phyloP scores from a whole-genome alignment of 2,888 invertebrate genomes.

The Cerceris ruficornis region DNA sequence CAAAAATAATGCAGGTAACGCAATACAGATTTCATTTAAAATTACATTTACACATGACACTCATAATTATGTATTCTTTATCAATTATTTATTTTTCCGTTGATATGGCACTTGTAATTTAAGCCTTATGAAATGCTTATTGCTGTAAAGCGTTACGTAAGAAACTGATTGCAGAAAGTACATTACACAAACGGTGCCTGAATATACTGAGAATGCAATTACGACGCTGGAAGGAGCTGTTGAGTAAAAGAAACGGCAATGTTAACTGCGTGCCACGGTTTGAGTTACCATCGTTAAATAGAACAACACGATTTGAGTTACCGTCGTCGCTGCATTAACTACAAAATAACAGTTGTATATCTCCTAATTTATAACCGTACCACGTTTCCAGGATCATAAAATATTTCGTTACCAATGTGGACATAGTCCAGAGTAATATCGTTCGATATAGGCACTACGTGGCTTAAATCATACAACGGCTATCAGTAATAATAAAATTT shows the following conservation, averaged over 20 bases:
- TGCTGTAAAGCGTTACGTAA: not conserved
- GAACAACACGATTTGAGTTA: not conserved
- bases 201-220: not conserved
- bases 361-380: not conserved
- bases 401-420: not conserved
- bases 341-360: not conserved
- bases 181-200: not conserved
- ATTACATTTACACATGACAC: no score
- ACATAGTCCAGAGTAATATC: not conserved
- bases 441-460: not conserved
- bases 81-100: no score
- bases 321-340: not conserved
- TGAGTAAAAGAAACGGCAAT: constrained; percentile 8
- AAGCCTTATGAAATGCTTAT: not conserved
- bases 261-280: not conserved
- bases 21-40: no score
- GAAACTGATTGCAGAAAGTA: not conserved
- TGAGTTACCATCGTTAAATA: not conserved
- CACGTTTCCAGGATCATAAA: not conserved
- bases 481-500: not conserved
- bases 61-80: no score
- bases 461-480: not conserved
- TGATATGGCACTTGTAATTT: not conserved
- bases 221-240: not conserved
- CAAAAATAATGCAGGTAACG: no score